Evolutionary conservation across 2,113 vertebrate genomes (phyloP), one percentile per base, ranked within the genome.

Genomic region (Cynopterus brachyotis): DNA sequence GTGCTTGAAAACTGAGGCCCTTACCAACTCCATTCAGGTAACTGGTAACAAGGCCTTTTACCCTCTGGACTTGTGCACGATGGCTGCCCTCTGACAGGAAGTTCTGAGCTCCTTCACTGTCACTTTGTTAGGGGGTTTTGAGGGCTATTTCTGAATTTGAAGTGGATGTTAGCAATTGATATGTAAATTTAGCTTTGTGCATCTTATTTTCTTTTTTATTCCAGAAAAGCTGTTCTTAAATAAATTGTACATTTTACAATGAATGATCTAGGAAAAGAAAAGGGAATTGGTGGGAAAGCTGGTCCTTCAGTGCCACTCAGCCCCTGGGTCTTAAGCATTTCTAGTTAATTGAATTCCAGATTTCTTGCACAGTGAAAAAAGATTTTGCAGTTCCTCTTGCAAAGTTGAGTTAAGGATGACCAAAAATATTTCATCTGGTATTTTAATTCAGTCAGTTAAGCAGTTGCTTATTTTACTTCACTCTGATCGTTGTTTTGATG

Each of bases 81-180:
- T 60, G 32, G 47, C 16, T 57, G 37, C 66, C 16, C 28, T 53
- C 28, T 12, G 35, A 10, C 57, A 40, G 28, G 76, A 32, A 13
- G 13, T 40, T 32, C 30, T 22, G 40, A 45, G 62, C 37, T 28
- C 45, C 24, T 73, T 91, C 40, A 20, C 3, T 37, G 20, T 37
- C 55, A n/a, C 42, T 95, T 66, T 16, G 13, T 69, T 19, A 47
- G 20, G n/a, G 16, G 19, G 35, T 87, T 96, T 89, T 93, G 92
- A 97, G 95, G 91, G 62, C 88, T 67, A 93, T 53, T 93, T 95
- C 94, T 96, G 96, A 89, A 92, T 98, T 98, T 97, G 96, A 82
- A 98, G 94, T 95, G 95, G 91, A 95, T 95, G 97, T 98, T 96
- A 97, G 47, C 50, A 72, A 96, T 94, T 94, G 95, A 75, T 85